Evolutionary conservation across 2,113 vertebrate species (phyloP).

Genomic region (Mystacornis crossleyi): DNA sequence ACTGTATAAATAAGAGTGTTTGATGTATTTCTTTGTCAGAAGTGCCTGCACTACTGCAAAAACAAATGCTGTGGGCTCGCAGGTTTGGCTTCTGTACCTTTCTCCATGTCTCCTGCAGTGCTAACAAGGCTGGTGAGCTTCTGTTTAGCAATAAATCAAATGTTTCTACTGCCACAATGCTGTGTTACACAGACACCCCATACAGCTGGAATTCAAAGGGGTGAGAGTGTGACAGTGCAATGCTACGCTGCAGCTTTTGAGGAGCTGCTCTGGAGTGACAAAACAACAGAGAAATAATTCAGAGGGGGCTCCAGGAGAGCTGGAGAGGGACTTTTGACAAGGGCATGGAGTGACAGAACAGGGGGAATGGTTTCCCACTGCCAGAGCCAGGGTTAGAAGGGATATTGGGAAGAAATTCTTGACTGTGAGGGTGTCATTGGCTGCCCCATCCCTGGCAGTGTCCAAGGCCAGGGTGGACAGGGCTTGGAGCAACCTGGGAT

Average conservation of each 20-base stretch:
- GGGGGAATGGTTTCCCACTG: not conserved
- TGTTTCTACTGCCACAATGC: not conserved
- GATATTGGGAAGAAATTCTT: not conserved
- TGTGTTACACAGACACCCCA: not conserved
- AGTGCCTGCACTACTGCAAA: accelerated
- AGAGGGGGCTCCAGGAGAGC: not conserved
- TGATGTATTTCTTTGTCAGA: not conserved
- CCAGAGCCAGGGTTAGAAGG: not conserved
- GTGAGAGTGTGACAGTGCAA: not conserved
- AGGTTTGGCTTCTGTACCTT: not conserved
- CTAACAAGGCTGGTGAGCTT: not conserved
- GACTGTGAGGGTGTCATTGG: accelerated
- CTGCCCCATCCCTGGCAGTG: not conserved
- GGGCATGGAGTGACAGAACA: not conserved
- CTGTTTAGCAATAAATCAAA: not conserved
- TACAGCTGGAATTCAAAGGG: not conserved
- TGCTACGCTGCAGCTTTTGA: not conserved
- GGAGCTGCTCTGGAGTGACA: not conserved
- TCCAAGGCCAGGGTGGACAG: accelerated
- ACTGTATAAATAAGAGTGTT: not conserved
- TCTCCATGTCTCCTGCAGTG: not conserved
- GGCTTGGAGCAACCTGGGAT: not conserved
- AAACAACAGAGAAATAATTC: not conserved
- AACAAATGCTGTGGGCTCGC: not conserved
- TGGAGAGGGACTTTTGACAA: not conserved